Percentiles rank a stretch among this genome's conserved stretches.
These are phyloP conservation scores for Taenaris catops DNA, from an alignment of 2,888 invertebrate species.

Conservation along the genomic window DNA sequence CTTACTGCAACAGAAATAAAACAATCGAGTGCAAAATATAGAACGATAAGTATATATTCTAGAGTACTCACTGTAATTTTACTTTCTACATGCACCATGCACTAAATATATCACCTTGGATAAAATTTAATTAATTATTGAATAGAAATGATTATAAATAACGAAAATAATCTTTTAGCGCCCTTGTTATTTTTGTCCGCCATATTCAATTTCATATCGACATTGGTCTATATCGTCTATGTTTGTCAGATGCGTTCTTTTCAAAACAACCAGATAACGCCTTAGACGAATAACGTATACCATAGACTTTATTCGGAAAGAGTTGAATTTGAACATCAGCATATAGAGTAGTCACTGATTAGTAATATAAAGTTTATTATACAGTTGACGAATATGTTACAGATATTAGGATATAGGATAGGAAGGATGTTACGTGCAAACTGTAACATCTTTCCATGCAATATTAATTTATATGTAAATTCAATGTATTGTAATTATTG, in stretches of 20 bases:
- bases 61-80: slow-evolving; percentile 13
- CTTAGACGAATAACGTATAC: too few species aligned
- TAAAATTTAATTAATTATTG: slow-evolving; percentile 35
- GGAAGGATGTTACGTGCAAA: too few species aligned
- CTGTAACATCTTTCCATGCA: too few species aligned
- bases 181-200: slow-evolving; percentile 78
- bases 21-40: slow-evolving; percentile 22
- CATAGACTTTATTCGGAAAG: too few species aligned
- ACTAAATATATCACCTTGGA: slow-evolving; percentile 32
- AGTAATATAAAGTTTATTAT: too few species aligned
- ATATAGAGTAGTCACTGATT: too few species aligned
- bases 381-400: too few species aligned
- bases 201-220: slow-evolving; percentile 55
- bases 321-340: too few species aligned
- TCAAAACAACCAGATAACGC: slow-evolving; percentile 16
- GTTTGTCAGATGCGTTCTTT: slow-evolving; percentile 11
- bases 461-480: too few species aligned
- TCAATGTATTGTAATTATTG: too few species aligned
- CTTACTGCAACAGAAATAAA: slow-evolving; percentile 15
- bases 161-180: slow-evolving; percentile 71
- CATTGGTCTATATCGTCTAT: slow-evolving; percentile 19
- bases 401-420: too few species aligned
- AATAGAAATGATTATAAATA: slow-evolving; percentile 38
- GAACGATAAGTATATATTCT: slow-evolving; percentile 12
- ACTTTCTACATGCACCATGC: slow-evolving; percentile 12